Conservation (phyloP, 2,888 invertebrate genomes). For the Stramonita haemastoma region DNA sequence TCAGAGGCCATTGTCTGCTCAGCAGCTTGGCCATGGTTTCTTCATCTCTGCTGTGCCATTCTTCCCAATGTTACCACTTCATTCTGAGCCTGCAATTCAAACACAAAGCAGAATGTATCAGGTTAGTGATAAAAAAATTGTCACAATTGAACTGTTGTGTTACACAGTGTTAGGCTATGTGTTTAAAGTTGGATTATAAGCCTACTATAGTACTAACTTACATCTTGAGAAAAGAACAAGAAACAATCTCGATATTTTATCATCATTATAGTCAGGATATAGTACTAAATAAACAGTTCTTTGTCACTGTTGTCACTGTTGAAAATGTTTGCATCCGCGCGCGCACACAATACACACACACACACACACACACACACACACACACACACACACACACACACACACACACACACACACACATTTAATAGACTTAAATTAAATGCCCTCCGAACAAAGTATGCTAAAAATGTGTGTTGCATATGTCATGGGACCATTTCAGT, state of each 20-base stretch:
- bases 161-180: no score
- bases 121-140: background rate
- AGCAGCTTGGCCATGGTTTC: conserved; percentile 35
- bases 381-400: background rate
- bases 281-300: background rate
- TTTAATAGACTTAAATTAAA: background rate
- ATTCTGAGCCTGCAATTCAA: conserved; percentile 25
- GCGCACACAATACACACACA: background rate
- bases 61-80: background rate
- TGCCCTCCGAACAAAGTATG: no score
- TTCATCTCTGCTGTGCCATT: conserved; percentile 36
- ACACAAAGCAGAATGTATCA: no score
- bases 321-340: no score
- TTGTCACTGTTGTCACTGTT: background rate
- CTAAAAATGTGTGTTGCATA: no score
- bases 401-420: conserved; percentile 2
- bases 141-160: no score
- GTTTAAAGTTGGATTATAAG: no score
- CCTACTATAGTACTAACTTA: no score
- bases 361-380: conserved; percentile 5
- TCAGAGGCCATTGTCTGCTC: conserved; percentile 62
- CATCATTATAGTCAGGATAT: no score
- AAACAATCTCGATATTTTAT: no score
- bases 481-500: no score
- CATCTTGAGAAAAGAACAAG: no score